phyloP scores from a whole-genome alignment of 2,113 vertebrate genomes.

The Hippoglossus stenolepis region DNA sequence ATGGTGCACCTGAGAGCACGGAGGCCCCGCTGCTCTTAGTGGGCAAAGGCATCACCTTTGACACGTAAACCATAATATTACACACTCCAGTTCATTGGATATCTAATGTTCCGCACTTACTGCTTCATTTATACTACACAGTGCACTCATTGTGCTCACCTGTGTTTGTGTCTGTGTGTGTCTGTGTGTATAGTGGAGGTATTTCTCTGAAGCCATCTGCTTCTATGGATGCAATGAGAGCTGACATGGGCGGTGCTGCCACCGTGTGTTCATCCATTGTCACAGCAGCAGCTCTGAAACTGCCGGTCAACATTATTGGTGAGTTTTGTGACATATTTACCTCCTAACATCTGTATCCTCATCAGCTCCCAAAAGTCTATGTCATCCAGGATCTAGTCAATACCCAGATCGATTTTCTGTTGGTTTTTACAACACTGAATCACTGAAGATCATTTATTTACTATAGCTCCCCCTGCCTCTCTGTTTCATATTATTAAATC shows the following conservation, averaged over 20 bases:
- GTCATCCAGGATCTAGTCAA: too few relatives aligned
- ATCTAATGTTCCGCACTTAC: not conserved
- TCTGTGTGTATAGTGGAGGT: conserved; percentile 86
- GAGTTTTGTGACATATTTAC: conserved; percentile 42
- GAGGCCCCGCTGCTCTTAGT: conserved; percentile 90
- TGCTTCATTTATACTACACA: not conserved
- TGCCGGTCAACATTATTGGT: conserved; percentile 95
- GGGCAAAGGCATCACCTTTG: conserved; percentile 97
- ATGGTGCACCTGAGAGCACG: conserved; percentile 77
- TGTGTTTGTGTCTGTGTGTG: not conserved
- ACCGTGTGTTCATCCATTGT: conserved; percentile 92
- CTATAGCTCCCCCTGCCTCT: not conserved
- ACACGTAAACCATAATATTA: conserved; percentile 84
- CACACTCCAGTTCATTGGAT: not conserved
- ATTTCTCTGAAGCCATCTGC: conserved; percentile 94
- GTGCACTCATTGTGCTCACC: not conserved
- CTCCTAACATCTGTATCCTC: too few relatives aligned
- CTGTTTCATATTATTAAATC: conserved; percentile 1
- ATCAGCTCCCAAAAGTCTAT: too few relatives aligned
- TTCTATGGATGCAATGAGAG: conserved; percentile 97
- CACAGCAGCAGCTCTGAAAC: conserved; percentile 89
- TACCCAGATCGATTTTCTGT: too few relatives aligned
- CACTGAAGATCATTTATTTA: too few relatives aligned
- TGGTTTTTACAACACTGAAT: too few relatives aligned
- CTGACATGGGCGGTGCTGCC: conserved; percentile 97